Base-by-base conservation (phyloP, 2,797 vertebrate genomes). In the Macropus fuliginosus region DNA sequence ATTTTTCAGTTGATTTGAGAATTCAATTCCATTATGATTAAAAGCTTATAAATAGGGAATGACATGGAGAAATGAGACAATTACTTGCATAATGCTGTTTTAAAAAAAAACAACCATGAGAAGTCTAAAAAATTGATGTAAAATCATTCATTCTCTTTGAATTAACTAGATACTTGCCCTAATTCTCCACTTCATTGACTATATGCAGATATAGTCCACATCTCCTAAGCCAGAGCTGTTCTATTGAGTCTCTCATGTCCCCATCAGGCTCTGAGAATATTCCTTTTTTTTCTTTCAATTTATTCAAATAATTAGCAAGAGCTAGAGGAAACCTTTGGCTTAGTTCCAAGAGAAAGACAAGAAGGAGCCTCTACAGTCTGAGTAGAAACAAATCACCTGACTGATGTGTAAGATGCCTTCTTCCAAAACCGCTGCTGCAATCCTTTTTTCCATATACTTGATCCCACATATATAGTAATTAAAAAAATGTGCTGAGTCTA, bases 231-330 rank as follows among this genome's bases (percentile, higher is more conserved):
- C 54, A 93, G 40, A 94, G 93, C 95, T 90, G 40, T 91, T 93
- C 16, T 27, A 95, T 95, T 97, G 94, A 14, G 92, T 50, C 94
- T 93, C 92, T 96, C 87, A 95, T 40, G 54, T 95, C 95, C 97
- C 54, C 56, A 52, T 96, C 92, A 96, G 11, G 34, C 13, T 95
- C 96, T 21, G 54, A 55, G 54, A 54, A 74, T 90, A 91, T 1
- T 96, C 1, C n/a, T 93, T 91, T 95, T 93, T 46, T 14, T 50
- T 95, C 92, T 95, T 54, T 54, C 3, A 93, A 5, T 40, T 55
- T 93, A 94, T 94, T 94, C 56, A 92, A 91, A 46, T 90, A 94
- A 95, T 96, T 93, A 96, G 55, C 94, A 89, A 95, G 95, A 96
- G 11, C 29, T 95, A 56, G 18, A 66, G 29, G 18, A 91, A 56